Percentiles rank a stretch among this genome's conserved stretches.
phyloP scores from a whole-genome alignment of 92 coral and sea anemone genomes.

The Montipora capitata region DNA sequence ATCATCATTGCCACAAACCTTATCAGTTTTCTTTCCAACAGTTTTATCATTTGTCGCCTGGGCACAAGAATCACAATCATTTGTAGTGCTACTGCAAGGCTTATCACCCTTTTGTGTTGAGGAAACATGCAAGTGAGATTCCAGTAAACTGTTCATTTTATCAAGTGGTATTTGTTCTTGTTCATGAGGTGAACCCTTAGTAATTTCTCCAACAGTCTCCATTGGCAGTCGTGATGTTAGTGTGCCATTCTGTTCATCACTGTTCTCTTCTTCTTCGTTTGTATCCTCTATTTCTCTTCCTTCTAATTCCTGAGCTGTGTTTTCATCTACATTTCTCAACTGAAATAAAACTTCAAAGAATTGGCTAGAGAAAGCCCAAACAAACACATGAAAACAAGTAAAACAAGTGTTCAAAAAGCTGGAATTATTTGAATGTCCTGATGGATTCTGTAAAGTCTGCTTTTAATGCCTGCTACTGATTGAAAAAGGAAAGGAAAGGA shows the following conservation, averaged over 20 bases:
- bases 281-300: background rate
- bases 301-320: background rate
- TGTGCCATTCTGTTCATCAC: conserved; percentile 13
- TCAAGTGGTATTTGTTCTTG: conserved; percentile 1
- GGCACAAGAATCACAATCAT: background rate
- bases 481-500: too few species aligned
- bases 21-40: background rate
- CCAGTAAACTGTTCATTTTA: background rate
- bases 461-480: too few species aligned
- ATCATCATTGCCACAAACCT: background rate
- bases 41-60: background rate
- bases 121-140: background rate
- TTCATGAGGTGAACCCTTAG: background rate
- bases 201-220: conserved; percentile 8
- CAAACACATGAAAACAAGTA: background rate
- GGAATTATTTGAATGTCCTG: too few species aligned
- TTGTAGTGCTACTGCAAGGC: background rate
- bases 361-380: background rate
- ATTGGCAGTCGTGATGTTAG: conserved; percentile 27
- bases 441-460: too few species aligned
- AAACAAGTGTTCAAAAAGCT: too few species aligned
- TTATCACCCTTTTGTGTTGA: background rate
- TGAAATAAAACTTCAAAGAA: background rate
- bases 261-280: background rate
- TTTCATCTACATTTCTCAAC: conserved; percentile 22